Evolutionary conservation across 2,113 vertebrate genomes (phyloP).

Genomic region (Callorhinus ursinus): DNA sequence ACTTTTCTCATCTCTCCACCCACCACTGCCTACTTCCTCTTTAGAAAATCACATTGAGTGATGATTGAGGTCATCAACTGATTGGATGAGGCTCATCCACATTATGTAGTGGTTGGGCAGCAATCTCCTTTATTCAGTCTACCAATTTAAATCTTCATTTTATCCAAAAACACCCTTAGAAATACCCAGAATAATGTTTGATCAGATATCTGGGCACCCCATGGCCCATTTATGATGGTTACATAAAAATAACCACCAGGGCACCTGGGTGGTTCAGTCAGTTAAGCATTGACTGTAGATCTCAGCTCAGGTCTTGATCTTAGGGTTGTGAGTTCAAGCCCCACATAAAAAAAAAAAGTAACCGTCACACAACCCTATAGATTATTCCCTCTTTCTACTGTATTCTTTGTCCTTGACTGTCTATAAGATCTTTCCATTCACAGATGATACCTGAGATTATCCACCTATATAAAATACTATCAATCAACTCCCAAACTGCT

Average conservation of each 20-base stretch:
- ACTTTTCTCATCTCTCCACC: background rate
- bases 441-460: background rate
- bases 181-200: background rate
- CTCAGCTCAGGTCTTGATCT: background rate
- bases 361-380: background rate
- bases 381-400: background rate
- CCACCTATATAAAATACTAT: background rate
- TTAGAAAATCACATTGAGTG: background rate
- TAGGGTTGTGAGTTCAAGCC: background rate
- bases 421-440: background rate
- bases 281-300: background rate
- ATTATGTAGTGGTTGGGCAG: background rate
- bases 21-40: background rate
- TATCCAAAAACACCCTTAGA: background rate
- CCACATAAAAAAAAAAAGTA: background rate
- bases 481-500: background rate
- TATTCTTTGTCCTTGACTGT: background rate
- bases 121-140: background rate
- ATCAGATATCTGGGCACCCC: background rate
- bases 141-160: conserved; percentile 3
- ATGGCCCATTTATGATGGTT: background rate
- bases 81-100: background rate
- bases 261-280: background rate
- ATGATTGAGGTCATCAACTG: background rate
- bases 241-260: background rate